A percentile compares a stretch with the other conserved stretches of the same genome.
phyloP scores from a whole-genome alignment of 2,113 vertebrate species.

The Neolamprologus longior region DNA sequence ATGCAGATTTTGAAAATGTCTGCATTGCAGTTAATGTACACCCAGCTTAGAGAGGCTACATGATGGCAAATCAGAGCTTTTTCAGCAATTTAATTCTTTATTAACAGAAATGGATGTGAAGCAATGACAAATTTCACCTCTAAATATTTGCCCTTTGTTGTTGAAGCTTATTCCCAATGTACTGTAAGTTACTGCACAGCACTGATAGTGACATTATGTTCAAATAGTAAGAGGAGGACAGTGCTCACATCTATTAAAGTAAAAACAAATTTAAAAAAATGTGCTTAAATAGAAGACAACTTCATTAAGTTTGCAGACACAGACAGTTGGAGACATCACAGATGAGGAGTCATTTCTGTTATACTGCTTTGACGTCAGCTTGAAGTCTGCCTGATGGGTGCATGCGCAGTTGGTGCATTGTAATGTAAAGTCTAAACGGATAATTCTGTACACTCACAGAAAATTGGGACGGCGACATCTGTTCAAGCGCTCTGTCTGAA shows the following conservation, averaged over 20 bases:
- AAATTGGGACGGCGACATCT: background rate
- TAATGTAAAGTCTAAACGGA: background rate
- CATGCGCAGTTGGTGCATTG: background rate
- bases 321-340: background rate
- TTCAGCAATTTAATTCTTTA: background rate
- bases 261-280: background rate
- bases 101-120: background rate
- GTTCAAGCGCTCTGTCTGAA: background rate
- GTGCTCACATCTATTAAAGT: background rate
- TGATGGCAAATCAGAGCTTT: background rate
- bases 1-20: background rate
- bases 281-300: background rate
- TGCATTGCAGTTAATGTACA: background rate
- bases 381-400: background rate
- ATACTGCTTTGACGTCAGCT: background rate
- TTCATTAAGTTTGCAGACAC: background rate
- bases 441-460: background rate
- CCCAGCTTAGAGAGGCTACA: background rate
- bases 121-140: background rate
- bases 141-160: background rate
- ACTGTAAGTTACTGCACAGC: background rate
- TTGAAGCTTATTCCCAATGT: background rate
- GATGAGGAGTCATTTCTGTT: background rate
- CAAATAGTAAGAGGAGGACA: background rate
- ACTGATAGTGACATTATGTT: background rate